Evolutionary conservation across 2,888 invertebrate species (phyloP).

Genomic region (Apoda limacodes): DNA sequence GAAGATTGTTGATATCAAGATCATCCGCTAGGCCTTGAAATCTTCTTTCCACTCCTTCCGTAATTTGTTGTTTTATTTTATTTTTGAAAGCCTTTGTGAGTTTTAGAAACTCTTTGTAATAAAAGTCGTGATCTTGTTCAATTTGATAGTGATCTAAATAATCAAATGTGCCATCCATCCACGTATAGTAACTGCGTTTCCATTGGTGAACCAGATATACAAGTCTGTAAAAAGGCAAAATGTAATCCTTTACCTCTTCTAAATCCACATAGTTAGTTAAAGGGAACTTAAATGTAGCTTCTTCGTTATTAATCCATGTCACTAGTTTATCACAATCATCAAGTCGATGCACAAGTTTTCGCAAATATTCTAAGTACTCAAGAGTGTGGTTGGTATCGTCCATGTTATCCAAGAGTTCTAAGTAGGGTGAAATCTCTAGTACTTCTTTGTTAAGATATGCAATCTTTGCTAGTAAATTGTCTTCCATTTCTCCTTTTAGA

Average conservation of each 20-base stretch:
- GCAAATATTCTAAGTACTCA: constrained; percentile 83
- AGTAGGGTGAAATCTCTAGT: constrained; percentile 77
- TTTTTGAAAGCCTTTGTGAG: constrained; percentile 81
- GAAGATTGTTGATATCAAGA: constrained; percentile 80
- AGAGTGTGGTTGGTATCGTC: constrained; percentile 80
- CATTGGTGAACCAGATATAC: constrained; percentile 76
- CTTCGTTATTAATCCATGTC: constrained; percentile 91
- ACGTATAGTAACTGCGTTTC: constrained; percentile 85
- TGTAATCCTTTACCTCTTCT: constrained; percentile 79
- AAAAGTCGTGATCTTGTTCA: constrained; percentile 84
- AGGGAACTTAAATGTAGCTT: constrained; percentile 86
- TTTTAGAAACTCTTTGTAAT: constrained; percentile 82
- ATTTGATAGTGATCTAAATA: constrained; percentile 83
- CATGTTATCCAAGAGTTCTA: constrained; percentile 86
- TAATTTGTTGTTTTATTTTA: constrained; percentile 81
- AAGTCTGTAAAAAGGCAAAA: constrained; percentile 77
- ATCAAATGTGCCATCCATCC: constrained; percentile 94
- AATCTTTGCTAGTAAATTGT: constrained; percentile 76
- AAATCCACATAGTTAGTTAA: constrained; percentile 81
- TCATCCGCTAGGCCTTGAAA: constrained; percentile 79
- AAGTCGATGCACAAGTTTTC: constrained; percentile 80
- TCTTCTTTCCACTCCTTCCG: constrained; percentile 72
- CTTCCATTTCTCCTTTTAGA: constrained; percentile 88
- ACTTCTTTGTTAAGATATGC: constrained; percentile 78
- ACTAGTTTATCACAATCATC: constrained; percentile 81